Percentiles rank a stretch among this genome's conserved stretches.
Evolutionary conservation across 2,113 vertebrate genomes (phyloP).

Genomic region (Nerophis lumbriciformis): DNA sequence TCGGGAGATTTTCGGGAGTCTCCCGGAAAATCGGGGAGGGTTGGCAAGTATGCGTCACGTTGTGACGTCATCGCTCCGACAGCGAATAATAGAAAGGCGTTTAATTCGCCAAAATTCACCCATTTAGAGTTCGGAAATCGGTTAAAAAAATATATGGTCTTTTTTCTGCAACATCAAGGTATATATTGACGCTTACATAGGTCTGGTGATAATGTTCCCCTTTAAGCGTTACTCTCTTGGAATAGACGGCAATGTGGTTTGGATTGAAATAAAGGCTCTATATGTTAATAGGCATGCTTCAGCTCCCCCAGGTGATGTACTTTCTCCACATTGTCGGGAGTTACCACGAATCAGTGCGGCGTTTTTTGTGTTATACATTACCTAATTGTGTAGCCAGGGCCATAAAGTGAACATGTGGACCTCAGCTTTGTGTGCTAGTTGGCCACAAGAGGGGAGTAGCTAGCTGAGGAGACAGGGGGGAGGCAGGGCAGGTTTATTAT

Average conservation of each 20-base stretch:
- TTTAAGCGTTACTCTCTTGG: slow-evolving; percentile 59
- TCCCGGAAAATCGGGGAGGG: too few relatives aligned
- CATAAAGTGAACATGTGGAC: slow-evolving; percentile 38
- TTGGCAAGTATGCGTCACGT: too few relatives aligned
- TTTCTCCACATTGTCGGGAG: slow-evolving; percentile 18
- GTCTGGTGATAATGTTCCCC: too few relatives aligned
- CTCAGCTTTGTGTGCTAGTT: slow-evolving; percentile 36
- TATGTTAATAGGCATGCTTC: slow-evolving; percentile 66
- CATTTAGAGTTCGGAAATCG: too few relatives aligned
- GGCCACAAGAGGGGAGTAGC: slow-evolving; percentile 76
- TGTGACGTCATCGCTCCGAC: too few relatives aligned
- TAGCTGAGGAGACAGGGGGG: slow-evolving; percentile 43
- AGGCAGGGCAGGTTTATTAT: slow-evolving; percentile 31
- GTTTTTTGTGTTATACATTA: slow-evolving; percentile 35
- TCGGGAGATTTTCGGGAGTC: too few relatives aligned
- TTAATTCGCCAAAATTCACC: too few relatives aligned
- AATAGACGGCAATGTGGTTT: slow-evolving; percentile 64
- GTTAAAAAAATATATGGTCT: too few relatives aligned
- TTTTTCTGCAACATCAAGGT: too few relatives aligned
- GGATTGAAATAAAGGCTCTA: slow-evolving; percentile 73
- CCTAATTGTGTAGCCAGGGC: slow-evolving; percentile 23
- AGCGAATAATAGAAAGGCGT: too few relatives aligned
- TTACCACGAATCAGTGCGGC: slow-evolving; percentile 22
- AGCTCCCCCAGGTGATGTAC: slow-evolving; percentile 47
- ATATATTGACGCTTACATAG: too few relatives aligned